Percentiles rank a stretch among this genome's conserved stretches.
These are phyloP conservation scores for Philopotamus ludificatus DNA, from an alignment of 1,140 invertebrate species.

Conservation along the genomic window DNA sequence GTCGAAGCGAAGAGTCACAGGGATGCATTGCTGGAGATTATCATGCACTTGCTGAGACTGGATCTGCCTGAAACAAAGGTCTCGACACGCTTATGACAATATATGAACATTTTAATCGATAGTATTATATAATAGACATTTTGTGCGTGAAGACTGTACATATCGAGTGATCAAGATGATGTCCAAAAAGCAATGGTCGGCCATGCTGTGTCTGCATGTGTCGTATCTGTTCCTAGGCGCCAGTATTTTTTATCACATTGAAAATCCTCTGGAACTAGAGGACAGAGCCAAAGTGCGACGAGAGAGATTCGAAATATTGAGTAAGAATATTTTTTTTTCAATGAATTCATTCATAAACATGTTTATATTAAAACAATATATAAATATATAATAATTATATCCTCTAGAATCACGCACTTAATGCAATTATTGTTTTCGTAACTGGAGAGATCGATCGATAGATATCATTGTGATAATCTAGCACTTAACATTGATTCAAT, in stretches of 20 bases:
- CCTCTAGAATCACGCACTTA: no score
- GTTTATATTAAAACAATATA: neutral
- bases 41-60: constrained; percentile 36
- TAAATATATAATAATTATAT: no score
- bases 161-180: constrained; percentile 57
- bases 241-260: constrained; percentile 75
- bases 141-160: neutral
- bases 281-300: constrained; percentile 56
- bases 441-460: no score
- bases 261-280: constrained; percentile 65
- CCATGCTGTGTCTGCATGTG: constrained; percentile 71
- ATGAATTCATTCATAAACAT: no score
- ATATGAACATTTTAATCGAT: neutral
- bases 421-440: no score
- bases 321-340: constrained; percentile 61
- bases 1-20: neutral
- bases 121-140: neutral
- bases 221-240: constrained; percentile 75
- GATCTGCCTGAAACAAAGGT: constrained; percentile 30
- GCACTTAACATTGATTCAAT: no score
- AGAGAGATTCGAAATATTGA: constrained; percentile 68
- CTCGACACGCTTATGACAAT: constrained; percentile 4
- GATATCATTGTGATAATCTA: no score
- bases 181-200: constrained; percentile 78
- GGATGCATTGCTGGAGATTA: constrained; percentile 17